A percentile compares a stretch with the other conserved stretches of the same genome.
Conservation (phyloP, 2,113 vertebrate species). For the Macroglossus sobrinus region DNA sequence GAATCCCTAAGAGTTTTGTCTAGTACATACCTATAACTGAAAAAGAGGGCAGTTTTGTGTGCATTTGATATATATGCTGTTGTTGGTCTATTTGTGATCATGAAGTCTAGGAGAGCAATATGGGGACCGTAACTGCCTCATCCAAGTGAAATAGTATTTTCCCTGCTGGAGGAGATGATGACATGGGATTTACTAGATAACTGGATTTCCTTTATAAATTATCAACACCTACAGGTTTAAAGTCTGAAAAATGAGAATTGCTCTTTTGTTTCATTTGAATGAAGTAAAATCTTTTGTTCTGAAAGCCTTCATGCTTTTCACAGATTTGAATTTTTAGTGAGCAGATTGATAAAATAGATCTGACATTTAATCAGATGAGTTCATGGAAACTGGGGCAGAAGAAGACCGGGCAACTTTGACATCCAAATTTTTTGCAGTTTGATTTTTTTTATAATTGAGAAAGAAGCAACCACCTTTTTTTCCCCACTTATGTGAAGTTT, state of each 20-base stretch:
- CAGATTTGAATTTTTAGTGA: constrained; percentile 23
- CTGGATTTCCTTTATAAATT: neutral
- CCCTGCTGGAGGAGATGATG: neutral
- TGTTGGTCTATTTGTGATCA: neutral
- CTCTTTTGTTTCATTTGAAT: neutral
- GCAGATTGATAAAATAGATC: neutral
- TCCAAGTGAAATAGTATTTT: neutral
- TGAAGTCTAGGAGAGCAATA: neutral
- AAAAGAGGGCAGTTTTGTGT: neutral
- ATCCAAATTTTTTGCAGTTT: neutral
- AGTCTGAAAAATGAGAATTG: neutral
- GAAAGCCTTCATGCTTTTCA: neutral
- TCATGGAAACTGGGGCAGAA: neutral
- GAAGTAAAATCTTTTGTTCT: neutral
- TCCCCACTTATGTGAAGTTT: neutral
- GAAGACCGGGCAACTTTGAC: neutral
- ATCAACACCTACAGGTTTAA: neutral
- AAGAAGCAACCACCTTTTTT: neutral
- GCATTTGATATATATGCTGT: neutral
- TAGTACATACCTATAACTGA: neutral
- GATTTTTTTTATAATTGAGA: neutral
- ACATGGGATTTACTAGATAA: neutral
- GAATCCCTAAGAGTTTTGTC: neutral
- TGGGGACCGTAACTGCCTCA: neutral
- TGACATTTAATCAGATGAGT: constrained; percentile 3